Percentiles rank a stretch among this genome's conserved stretches.
Evolutionary conservation across 2,113 vertebrate species (phyloP).

Genomic region (Corynorhinus townsendii): DNA sequence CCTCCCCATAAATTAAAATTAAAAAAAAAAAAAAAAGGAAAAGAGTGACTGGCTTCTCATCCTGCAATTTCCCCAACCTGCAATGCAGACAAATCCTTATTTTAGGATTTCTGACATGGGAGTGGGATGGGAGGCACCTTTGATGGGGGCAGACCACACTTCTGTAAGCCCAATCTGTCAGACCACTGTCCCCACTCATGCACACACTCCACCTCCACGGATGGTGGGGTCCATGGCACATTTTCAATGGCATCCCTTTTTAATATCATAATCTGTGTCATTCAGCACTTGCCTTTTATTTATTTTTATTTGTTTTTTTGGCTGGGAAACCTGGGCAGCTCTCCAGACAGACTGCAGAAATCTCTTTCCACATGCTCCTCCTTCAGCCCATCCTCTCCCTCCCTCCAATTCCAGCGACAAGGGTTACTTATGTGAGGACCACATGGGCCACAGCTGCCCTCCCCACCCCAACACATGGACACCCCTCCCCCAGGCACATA

Average conservation of each 20-base stretch:
- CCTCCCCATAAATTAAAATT: slow-evolving; percentile 38
- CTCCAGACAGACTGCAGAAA: slow-evolving; percentile 76
- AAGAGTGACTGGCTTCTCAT: slow-evolving; percentile 8
- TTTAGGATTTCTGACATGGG: background rate
- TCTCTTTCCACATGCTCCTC: slow-evolving; percentile 49
- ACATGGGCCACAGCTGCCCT: background rate
- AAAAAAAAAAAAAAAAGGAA: background rate
- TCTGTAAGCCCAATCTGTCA: background rate
- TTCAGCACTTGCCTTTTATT: slow-evolving; percentile 76
- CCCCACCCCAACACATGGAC: background rate
- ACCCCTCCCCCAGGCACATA: slow-evolving; percentile 51
- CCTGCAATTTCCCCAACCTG: slow-evolving; percentile 41
- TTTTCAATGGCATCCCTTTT: slow-evolving; percentile 73
- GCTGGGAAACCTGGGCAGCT: slow-evolving; percentile 75
- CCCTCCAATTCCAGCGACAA: background rate
- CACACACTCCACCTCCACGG: background rate
- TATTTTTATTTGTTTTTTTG: slow-evolving; percentile 76
- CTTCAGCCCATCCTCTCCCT: background rate
- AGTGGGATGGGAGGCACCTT: background rate
- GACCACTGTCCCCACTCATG: background rate
- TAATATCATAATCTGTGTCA: slow-evolving; percentile 78
- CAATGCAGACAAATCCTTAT: slow-evolving; percentile 57
- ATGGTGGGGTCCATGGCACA: slow-evolving; percentile 34
- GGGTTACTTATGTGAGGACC: slow-evolving; percentile 14
- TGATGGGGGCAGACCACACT: slow-evolving; percentile 23